Evolutionary conservation across 1,140 invertebrate species (phyloP), one percentile per base, ranked within the genome.

Genomic region (Spodoptera litura): DNA sequence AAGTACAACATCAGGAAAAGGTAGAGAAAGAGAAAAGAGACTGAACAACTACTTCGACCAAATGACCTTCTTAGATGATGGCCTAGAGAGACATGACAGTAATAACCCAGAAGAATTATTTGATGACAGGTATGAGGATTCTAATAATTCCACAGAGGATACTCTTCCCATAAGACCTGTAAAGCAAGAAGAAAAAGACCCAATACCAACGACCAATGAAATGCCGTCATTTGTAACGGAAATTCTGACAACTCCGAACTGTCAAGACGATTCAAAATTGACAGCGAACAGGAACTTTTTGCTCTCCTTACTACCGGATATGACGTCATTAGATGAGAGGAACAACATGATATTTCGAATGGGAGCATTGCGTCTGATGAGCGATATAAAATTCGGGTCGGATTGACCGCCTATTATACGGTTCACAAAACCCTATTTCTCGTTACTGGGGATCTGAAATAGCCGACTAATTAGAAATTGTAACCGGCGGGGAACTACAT

Each of bases 271-370:
- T 8, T 31, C 27, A 1, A 56, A 31, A 9, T 2, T 25, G 15
- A 52, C 12, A 35, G 72, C 72, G 8, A 62, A n/a, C 62, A 25
- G 13, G n/a, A 61, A 74, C 44, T 74, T 74, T 27, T 31, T 74
- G 5, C 25, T 74, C 15, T 74, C 72, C 10, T 31, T 74, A 31
- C 20, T 74, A 15, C 72, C 72, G 12, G 72, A 74, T 35, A 27
- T 74, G 3, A 15, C 58, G 38, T 44, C 56, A 20, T 20, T 74
- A 8, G 27, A 61, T 52, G 58, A 35, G 12, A 58, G 58, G 12
- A 20, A 74, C 3, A 61, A 74, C 12, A 74, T 74, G 56, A 52
- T 6, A 25, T 74, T 74, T 15, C 72, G 72, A 15, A n/a, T 74
- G 8, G 72, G 58, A 10, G 72, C 62, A 4, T n/a, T 74, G 11